These are phyloP conservation scores for Karalla daura DNA, from an alignment of 2,797 vertebrate genomes.

Conservation along the genomic window DNA sequence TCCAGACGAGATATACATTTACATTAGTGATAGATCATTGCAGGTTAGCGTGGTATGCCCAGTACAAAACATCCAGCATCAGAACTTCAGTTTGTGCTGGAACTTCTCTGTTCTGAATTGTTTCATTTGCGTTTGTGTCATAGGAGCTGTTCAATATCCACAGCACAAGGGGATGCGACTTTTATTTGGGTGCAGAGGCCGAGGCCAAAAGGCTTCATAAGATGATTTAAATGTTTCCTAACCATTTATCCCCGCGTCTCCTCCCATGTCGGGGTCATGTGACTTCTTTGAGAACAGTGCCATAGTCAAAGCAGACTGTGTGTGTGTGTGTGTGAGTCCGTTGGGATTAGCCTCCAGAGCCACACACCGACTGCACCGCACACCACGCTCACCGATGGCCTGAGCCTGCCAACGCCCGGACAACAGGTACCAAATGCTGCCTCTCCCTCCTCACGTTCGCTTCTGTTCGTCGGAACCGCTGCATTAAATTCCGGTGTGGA, in stretches of 20 bases:
- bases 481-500: background rate
- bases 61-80: too few species aligned
- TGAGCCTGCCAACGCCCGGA: constrained; percentile 17
- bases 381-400: constrained; percentile 26
- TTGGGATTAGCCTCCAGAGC: constrained; percentile 73
- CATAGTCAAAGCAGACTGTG: constrained; percentile 35
- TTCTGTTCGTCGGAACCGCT: background rate
- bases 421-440: constrained; percentile 50
- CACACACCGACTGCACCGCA: constrained; percentile 21
- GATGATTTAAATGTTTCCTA: constrained; percentile 5
- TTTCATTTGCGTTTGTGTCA: too few species aligned
- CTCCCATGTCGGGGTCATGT: constrained; percentile 56
- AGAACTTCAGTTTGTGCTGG: too few species aligned
- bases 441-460: too few species aligned
- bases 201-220: background rate
- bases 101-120: too few species aligned
- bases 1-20: too few species aligned
- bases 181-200: too few species aligned
- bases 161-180: too few species aligned
- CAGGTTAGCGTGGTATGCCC: too few species aligned
- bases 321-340: constrained; percentile 37
- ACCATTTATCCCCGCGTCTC: background rate
- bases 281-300: constrained; percentile 49
- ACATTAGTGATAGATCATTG: too few species aligned
- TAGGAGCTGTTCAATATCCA: too few species aligned